Evolutionary conservation across 2,888 invertebrate species (phyloP), one percentile per base, ranked within the genome.

Genomic region (Villa cingulata): DNA sequence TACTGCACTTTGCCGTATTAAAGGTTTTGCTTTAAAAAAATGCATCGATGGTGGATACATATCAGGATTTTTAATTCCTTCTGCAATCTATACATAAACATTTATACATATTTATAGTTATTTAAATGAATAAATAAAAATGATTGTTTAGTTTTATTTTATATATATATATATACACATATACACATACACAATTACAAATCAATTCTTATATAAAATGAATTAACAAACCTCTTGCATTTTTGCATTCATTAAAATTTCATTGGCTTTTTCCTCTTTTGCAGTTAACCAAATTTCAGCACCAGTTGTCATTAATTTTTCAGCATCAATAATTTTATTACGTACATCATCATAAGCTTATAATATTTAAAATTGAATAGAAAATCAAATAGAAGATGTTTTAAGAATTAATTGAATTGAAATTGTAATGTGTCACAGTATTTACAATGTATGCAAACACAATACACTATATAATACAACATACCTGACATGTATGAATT

Each of bases 11-110:
- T 69, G 61, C 4, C 76, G 72, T 18, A 80, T 74, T 17, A 68
- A 60, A 2, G 64, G 54, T 54, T 70, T 74, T 1, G 72, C 70
- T 14, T 70, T 62, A 50, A 78, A 71, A 55, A 81, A 80, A 58
- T 77, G 77, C 54, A 66, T 63, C 0, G 73, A 68, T 4, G 79
- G 76, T 12, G 73, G 62, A 59, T 77, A 80, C 32, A 63, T 66
- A 51, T 61, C 63, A 15, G 70, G 67, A 40, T 64, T 54, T 3
- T 51, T 53, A 32, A 59, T 63, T 1, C 66, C 66, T 15, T 51
- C 52, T 0, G 55, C 27, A 17, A 49, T 36, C 49, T 49, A 16
- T 12, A 7, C 7, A 23, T 23, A 23, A 23, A 23, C n/a, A n/a
- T n/a, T n/a, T n/a, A n/a, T n/a, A n/a, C n/a, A 36, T 39, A 37